A percentile compares a stretch with the other conserved stretches of the same genome.
These are phyloP conservation scores for Catocala fraxini DNA, from an alignment of 2,888 invertebrate genomes.

Conservation along the genomic window DNA sequence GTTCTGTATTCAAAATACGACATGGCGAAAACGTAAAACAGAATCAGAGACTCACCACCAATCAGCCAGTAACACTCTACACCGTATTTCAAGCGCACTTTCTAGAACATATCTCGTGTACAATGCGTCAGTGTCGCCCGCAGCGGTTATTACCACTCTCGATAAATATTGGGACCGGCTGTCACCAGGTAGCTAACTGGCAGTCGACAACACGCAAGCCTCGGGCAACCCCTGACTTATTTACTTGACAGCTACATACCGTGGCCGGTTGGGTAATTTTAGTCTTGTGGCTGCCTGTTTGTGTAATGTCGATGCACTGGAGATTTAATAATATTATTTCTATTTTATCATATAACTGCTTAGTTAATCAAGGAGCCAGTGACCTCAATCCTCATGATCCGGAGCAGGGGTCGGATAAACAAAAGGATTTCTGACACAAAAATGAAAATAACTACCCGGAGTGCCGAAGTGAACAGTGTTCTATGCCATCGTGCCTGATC, in stretches of 20 bases:
- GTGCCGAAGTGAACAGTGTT: too few relatives aligned
- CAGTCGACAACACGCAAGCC: slow-evolving; percentile 30
- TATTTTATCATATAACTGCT: too few relatives aligned
- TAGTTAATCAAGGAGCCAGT: too few relatives aligned
- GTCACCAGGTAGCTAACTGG: slow-evolving; percentile 46
- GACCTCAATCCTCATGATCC: too few relatives aligned
- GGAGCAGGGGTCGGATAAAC: too few relatives aligned
- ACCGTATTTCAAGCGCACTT: slow-evolving; percentile 9
- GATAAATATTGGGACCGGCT: slow-evolving; percentile 53
- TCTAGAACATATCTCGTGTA: slow-evolving; percentile 13
- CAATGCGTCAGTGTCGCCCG: slow-evolving; percentile 16
- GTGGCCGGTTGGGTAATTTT: slow-evolving; percentile 18
- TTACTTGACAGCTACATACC: slow-evolving; percentile 37
- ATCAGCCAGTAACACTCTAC: neutral
- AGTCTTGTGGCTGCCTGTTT: slow-evolving; percentile 3
- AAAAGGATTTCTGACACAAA: too few relatives aligned
- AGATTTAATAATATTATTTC: too few relatives aligned
- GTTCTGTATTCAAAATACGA: too few relatives aligned
- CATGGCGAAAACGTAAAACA: neutral
- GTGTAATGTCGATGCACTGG: neutral
- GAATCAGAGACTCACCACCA: neutral
- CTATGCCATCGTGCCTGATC: too few relatives aligned
- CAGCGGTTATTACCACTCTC: slow-evolving; percentile 37
- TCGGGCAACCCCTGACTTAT: slow-evolving; percentile 32
- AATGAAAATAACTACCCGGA: too few relatives aligned